Evolutionary conservation across 2,797 vertebrate genomes (phyloP), one percentile per base, ranked within the genome.

Genomic region (Syncerus caffer): DNA sequence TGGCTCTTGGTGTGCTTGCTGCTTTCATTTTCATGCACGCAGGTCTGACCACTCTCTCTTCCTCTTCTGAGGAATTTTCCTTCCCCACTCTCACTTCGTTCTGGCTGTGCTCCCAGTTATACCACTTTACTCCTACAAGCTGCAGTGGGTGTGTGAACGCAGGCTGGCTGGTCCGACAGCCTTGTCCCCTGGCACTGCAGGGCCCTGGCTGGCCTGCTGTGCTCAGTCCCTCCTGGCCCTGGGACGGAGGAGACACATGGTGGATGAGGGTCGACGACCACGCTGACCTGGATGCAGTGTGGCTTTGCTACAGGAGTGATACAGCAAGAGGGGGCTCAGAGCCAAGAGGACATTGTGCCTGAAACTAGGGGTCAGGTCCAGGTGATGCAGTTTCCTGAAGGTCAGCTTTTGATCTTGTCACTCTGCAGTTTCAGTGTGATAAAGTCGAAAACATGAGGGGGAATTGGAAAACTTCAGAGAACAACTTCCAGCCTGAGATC

Each of bases 231-330:
- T 57, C 29, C 12, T 4, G 47, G 53, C 7, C 85, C 55, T 67
- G 78, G 6, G 13, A 50, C 12, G n/a, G 19, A 60, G 45, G 50
- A 83, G n/a, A 31, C 42, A 23, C 12, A 31, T 12, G 53, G 78
- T 4, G n/a, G 55, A 8, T 3, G 27, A 12, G 50, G 85, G 53
- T n/a, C 0, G 0, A 11, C 17, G 1, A 74, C 38, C n/a, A 9
- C 29, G 50, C 25, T 31, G 50, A 57, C 93, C n/a, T 13, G 1
- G 62, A 1, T 19, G 45, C 29, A 2, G 1, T 13, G 25, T 51
- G 79, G 9, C 27, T 91, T 58, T 29, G 51, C 7, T 25, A 12
- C 8, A 4, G 2, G 60, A 27, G 27, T 62, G 47, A 38, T 13
- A 27, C 42, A 38, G 57, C 74, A 76, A 34, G 76, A 60, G 1